Evolutionary conservation across 1,140 invertebrate genomes (phyloP), one percentile per base, ranked within the genome.

Genomic region (Linepithema humile): DNA sequence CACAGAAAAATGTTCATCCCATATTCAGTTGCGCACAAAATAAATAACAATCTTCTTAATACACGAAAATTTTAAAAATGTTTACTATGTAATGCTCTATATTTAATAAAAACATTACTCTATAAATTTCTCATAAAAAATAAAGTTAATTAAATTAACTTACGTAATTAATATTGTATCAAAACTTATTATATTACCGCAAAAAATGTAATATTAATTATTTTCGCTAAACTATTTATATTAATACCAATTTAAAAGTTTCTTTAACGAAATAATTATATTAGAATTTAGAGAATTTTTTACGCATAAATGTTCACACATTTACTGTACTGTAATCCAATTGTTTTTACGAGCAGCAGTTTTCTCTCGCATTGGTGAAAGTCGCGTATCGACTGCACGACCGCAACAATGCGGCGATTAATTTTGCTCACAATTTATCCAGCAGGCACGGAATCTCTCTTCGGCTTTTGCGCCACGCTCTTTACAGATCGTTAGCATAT

Each of bases 401-500:
- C 60, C 45, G 23, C 59, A 40, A 69, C 20, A 67, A 78, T n/a
- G 60, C 10, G 23, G 12, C 48, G 48, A 69, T 40, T 53, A 78
- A 78, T 69, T 55, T 70, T 17, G 23, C 12, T 70, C 48, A 38
- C 64, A 10, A 80, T 57, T 69, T 70, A 80, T 70, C 40, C 29
- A 10, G 40, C n/a, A 17, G 45, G 38, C 7, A 48, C 26, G 15
- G 50, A 80, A 80, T 70, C 23, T 53, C 60, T n/a, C 29, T 50
- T 80, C 50, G 26, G 35, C n/a, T 70, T n/a, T 48, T 6, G 38
- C 38, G 23, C n/a, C 80, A 59, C 84, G 65, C 50, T 86, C 72
- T 87, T 87, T 84, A 69, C 64, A 72, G 86, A 87, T 87, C 86
- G 85, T 87, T 87, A 87, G 85, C 86, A 87, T 87, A 87, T 84